Evolutionary conservation across 1,140 invertebrate genomes (phyloP), one percentile per base, ranked within the genome.

Genomic region (Cataglyphis hispanica): DNA sequence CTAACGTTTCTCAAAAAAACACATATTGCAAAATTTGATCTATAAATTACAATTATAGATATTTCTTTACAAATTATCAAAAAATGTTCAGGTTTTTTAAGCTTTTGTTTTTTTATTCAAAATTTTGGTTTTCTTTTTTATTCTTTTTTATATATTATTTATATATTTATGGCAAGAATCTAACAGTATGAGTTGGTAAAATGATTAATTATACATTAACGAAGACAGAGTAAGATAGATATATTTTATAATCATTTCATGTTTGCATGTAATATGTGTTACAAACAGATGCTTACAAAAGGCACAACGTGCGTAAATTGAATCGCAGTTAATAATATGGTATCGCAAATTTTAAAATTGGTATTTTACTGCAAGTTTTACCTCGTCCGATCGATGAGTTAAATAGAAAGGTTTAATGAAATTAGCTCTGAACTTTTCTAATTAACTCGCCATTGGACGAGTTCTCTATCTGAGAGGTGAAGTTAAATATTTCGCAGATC

Each of bases 351-450:
- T 60, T 53, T 16, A 46, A 40, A 37, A 80, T 60, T 25, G 37
- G 72, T 34, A 74, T 81, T 69, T 60, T 6, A 53, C 31, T 37
- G 27, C n/a, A 74, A 74, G 27, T 74, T 80, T 74, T 60, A 53
- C 11, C 5, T 69, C 8, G 37, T 61, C 34, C 19, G 13, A n/a
- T 46, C 19, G 13, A n/a, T 8, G 58, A 58, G 11, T 53, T 74
- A 76, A 64, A 77, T 22, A 76, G 58, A 84, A 34, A 46, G 58
- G 46, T 80, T 85, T 85, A 85, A 85, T 85, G 75, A 67, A 85
- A 85, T 85, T 80, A 85, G 43, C 84, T 53, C 6, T n/a, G 34
- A 85, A 85, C 46, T 85, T 85, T 85, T 81, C 84, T 80, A 85
- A 85, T 85, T 80, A 85, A 85, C 84, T 67, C 50, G 46, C 63